phyloP scores from a whole-genome alignment of 2,113 vertebrate species.

The Columba janthina region DNA sequence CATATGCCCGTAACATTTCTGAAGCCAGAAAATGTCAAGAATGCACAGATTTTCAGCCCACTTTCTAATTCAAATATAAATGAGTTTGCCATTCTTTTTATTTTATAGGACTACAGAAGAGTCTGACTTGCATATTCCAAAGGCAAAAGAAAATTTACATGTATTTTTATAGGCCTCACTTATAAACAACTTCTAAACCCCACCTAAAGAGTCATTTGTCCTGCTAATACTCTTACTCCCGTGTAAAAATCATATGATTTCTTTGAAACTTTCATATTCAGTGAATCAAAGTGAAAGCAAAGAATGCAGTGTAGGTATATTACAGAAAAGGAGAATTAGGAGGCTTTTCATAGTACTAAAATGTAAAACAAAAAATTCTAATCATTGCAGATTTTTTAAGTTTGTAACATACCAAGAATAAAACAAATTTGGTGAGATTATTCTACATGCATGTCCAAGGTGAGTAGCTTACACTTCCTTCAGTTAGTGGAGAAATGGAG shows the following conservation, averaged over 20 bases:
- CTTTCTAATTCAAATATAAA: not conserved
- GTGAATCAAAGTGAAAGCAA: not conserved
- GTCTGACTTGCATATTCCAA: not conserved
- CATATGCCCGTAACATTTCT: not conserved
- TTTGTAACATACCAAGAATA: not conserved
- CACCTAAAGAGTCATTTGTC: not conserved
- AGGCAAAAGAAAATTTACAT: not conserved
- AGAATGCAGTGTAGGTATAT: not conserved
- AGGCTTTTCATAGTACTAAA: not conserved
- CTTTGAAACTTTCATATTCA: not conserved
- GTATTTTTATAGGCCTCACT: not conserved
- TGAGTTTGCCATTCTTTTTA: not conserved
- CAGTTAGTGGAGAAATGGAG: not conserved
- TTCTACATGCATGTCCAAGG: not conserved
- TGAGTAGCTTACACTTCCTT: not conserved
- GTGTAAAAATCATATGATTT: not conserved
- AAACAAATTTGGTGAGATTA: not conserved
- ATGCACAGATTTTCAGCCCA: not conserved
- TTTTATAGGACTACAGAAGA: not conserved
- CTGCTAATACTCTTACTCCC: not conserved
- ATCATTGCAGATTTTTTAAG: not conserved
- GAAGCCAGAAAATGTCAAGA: not conserved
- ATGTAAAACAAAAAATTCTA: not conserved
- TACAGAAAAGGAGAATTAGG: not conserved
- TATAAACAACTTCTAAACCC: not conserved